A percentile compares a stretch with the other conserved stretches of the same genome.
phyloP scores from a whole-genome alignment of 1,140 invertebrate species.

The Sminthurides bifidus region DNA sequence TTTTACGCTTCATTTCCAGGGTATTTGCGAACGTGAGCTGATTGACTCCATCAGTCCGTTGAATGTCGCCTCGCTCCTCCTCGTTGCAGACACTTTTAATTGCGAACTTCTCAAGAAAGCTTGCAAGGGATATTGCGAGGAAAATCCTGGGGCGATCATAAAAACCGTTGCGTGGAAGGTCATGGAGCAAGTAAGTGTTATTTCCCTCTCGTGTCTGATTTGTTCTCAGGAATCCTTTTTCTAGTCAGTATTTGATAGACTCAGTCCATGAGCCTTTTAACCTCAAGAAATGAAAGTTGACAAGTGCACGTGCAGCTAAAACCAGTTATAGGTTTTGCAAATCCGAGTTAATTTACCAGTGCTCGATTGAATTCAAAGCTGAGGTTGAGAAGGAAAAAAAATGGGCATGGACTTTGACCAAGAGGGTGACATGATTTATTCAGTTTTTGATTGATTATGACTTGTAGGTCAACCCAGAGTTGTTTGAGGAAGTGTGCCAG shows the following conservation, averaged over 20 bases:
- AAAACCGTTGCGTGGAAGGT: constrained; percentile 46
- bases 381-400: not conserved
- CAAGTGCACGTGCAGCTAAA: too few species aligned
- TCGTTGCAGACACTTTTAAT: constrained; percentile 43
- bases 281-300: too few species aligned
- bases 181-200: constrained; percentile 40
- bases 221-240: too few species aligned
- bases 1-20: constrained; percentile 5
- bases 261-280: too few species aligned
- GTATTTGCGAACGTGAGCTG: constrained; percentile 41
- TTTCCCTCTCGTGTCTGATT: not conserved
- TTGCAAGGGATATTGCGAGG: constrained; percentile 43
- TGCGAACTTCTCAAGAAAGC: constrained; percentile 43
- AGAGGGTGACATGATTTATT: not conserved
- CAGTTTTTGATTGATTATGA: not conserved
- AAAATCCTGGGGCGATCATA: constrained; percentile 37
- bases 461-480: constrained; percentile 40
- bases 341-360: not conserved
- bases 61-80: constrained; percentile 41
- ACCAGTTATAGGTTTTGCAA: too few species aligned
- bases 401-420: not conserved
- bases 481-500: constrained; percentile 45
- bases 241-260: not conserved
- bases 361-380: not conserved
- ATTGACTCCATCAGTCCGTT: constrained; percentile 43